These are phyloP conservation scores for Chlamydotis undulata DNA, from an alignment of 2,113 vertebrate genomes.

Conservation along the genomic window DNA sequence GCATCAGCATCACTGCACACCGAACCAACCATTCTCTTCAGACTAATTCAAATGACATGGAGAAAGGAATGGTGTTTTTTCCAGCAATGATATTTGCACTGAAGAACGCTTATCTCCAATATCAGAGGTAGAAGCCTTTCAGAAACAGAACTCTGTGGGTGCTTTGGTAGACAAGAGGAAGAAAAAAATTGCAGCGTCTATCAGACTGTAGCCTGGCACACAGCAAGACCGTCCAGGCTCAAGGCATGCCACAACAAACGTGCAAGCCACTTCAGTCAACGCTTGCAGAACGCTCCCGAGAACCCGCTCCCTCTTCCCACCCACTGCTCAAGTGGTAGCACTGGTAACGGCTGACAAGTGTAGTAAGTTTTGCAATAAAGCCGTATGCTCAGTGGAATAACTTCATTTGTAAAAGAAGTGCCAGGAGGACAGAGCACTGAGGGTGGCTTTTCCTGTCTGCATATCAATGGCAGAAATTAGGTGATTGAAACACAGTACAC, in stretches of 20 bases:
- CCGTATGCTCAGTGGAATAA: background rate
- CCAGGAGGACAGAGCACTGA: background rate
- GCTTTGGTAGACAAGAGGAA: background rate
- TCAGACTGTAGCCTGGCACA: background rate
- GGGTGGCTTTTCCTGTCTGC: background rate
- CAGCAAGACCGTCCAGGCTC: background rate
- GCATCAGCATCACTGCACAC: background rate
- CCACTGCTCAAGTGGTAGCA: background rate
- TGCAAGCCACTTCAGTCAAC: background rate
- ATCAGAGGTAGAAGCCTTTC: background rate
- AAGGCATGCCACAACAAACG: fast-evolving
- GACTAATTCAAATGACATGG: background rate
- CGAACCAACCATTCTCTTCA: background rate
- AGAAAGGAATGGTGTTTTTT: background rate
- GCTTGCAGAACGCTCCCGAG: background rate
- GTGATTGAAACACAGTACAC: background rate
- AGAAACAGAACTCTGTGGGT: background rate
- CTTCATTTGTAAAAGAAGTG: background rate
- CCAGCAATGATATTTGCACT: background rate
- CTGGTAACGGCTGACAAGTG: background rate
- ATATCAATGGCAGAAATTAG: background rate
- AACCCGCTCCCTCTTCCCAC: background rate
- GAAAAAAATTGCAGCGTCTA: background rate
- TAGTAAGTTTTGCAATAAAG: background rate
- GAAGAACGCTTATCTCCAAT: background rate